Conservation (phyloP, 2,113 vertebrate genomes). For the Hyperopisus bebe region DNA sequence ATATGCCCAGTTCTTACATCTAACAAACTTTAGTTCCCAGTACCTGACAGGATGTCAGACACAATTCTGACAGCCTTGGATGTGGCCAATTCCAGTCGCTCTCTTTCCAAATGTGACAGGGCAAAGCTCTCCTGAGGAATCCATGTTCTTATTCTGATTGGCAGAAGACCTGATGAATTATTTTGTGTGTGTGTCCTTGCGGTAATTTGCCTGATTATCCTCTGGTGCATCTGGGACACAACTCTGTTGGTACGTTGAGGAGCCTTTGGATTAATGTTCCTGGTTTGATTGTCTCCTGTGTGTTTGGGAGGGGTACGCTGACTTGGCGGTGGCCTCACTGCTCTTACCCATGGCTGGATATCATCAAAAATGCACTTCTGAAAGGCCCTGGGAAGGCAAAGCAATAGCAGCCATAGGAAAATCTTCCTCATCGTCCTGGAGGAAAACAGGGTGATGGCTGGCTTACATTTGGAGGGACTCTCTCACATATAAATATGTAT, state of each 20-base stretch:
- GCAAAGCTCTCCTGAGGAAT: slow-evolving; percentile 34
- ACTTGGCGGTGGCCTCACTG: slow-evolving; percentile 33
- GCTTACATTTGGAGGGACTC: background rate
- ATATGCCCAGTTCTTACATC: background rate
- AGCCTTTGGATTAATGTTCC: background rate
- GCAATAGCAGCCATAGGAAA: slow-evolving; percentile 34
- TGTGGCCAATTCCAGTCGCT: slow-evolving; percentile 45
- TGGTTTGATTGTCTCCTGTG: background rate
- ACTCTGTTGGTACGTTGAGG: background rate
- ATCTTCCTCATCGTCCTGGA: slow-evolving; percentile 1
- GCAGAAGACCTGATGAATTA: slow-evolving; percentile 34
- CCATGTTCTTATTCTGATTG: slow-evolving; percentile 63
- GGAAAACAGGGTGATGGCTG: slow-evolving; percentile 24
- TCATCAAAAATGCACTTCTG: slow-evolving; percentile 60
- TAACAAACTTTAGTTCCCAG: background rate
- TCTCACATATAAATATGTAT: background rate
- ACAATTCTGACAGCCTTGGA: slow-evolving; percentile 49
- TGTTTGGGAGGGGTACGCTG: background rate
- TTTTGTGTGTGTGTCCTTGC: background rate
- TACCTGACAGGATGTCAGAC: slow-evolving; percentile 59
- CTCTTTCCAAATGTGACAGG: slow-evolving; percentile 42
- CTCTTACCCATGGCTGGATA: slow-evolving; percentile 46
- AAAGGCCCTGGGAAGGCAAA: slow-evolving; percentile 25
- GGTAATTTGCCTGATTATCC: background rate
- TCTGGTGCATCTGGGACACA: background rate